phyloP scores from a whole-genome alignment of 23 tunicate genomes.

The Corella eumyota region DNA sequence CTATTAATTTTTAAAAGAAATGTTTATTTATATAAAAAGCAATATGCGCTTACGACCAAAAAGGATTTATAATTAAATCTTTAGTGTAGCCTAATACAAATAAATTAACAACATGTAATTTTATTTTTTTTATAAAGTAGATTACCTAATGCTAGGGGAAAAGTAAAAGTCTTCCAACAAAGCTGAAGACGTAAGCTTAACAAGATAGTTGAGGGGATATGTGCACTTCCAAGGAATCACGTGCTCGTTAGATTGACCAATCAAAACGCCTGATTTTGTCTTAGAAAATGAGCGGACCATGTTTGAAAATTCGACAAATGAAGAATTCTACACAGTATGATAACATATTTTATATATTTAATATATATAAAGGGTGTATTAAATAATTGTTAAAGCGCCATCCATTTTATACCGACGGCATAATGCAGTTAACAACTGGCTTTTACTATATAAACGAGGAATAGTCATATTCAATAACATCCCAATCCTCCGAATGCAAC shows the following conservation, averaged over 20 bases:
- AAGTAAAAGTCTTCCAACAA: constrained; percentile 9
- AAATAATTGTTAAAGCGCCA: neutral
- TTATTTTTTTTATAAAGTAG: neutral
- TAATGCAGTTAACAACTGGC: too few relatives aligned
- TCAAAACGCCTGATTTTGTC: constrained; percentile 19
- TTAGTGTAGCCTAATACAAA: neutral
- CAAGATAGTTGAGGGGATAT: constrained; percentile 36
- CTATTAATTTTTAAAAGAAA: too few relatives aligned
- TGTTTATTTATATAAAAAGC: too few relatives aligned
- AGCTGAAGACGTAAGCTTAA: constrained; percentile 10
- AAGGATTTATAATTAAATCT: neutral
- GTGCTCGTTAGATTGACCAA: constrained; percentile 31
- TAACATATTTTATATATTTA: neutral
- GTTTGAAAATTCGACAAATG: constrained; percentile 22
- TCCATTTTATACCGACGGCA: neutral
- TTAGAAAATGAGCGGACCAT: neutral
- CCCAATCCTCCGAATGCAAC: too few relatives aligned
- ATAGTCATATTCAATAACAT: too few relatives aligned
- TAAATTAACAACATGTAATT: neutral
- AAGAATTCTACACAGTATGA: constrained; percentile 7
- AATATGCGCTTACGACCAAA: too few relatives aligned
- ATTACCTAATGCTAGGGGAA: constrained; percentile 6
- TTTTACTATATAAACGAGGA: too few relatives aligned
- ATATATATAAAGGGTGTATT: neutral
- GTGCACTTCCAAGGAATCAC: constrained; percentile 34